Percentiles rank a stretch among this genome's conserved stretches.
Evolutionary conservation across 1,140 invertebrate species (phyloP).

Genomic region (Trachelipus rathkii): DNA sequence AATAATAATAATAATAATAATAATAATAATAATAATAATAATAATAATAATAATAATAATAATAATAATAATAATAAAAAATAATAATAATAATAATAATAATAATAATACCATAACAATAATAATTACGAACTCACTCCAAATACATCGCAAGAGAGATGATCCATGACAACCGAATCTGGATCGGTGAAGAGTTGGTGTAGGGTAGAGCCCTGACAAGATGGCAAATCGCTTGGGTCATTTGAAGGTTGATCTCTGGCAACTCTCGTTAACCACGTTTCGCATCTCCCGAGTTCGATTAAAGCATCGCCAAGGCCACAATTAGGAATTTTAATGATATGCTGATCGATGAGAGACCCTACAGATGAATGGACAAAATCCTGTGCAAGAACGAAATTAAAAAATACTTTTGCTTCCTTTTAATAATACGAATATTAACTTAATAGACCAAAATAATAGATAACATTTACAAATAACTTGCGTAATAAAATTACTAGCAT

Average conservation of each 20-base stretch:
- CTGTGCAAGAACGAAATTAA: conserved; percentile 45
- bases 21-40: too few species aligned
- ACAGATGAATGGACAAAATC: conserved; percentile 57
- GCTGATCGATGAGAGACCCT: conserved; percentile 58
- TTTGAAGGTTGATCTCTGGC: conserved; percentile 53
- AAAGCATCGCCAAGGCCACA: conserved; percentile 58
- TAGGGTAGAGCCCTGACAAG: conserved; percentile 59
- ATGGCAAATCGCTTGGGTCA: conserved; percentile 57
- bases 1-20: background rate
- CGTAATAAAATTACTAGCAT: too few species aligned
- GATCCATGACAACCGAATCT: conserved; percentile 60
- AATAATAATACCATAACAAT: conserved; percentile 20
- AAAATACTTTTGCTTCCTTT: too few species aligned
- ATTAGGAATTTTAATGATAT: conserved; percentile 58
- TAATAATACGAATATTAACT: too few species aligned
- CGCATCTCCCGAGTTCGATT: conserved; percentile 61
- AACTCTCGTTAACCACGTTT: conserved; percentile 58
- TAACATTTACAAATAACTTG: too few species aligned
- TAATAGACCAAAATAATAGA: too few species aligned
- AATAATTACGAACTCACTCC: conserved; percentile 52
- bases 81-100: background rate
- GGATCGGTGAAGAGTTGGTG: conserved; percentile 61
- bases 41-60: too few species aligned
- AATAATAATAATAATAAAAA: too few species aligned
- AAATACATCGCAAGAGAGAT: conserved; percentile 59